A percentile compares a stretch with the other conserved stretches of the same genome.
phyloP scores from a whole-genome alignment of 2,113 vertebrate genomes.

The Laticauda colubrina region DNA sequence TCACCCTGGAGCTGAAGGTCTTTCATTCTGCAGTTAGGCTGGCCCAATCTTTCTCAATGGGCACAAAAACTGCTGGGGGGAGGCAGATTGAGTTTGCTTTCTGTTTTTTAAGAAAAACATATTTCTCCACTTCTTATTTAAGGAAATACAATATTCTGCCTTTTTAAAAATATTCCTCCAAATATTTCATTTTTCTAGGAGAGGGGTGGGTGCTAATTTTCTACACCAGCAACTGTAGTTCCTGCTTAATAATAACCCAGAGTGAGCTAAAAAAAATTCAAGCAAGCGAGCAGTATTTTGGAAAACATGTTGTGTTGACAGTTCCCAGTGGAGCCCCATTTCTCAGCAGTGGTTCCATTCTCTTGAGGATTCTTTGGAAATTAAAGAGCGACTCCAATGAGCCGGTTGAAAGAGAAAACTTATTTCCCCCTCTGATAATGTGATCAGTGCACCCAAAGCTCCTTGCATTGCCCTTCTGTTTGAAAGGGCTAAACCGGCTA shows the following conservation, averaged over 20 bases:
- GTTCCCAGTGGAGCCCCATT: neutral
- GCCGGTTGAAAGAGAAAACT: neutral
- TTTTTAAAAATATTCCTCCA: too few relatives aligned
- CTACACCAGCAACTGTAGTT: neutral
- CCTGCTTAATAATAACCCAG: neutral
- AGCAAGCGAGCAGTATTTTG: neutral
- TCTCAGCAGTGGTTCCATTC: rapidly evolving
- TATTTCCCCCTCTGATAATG: neutral
- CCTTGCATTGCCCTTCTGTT: neutral
- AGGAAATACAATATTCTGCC: too few relatives aligned
- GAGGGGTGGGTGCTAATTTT: too few relatives aligned
- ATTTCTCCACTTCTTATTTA: too few relatives aligned
- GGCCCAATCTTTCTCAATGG: too few relatives aligned
- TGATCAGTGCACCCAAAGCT: neutral
- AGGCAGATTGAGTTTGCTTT: too few relatives aligned
- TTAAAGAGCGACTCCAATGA: neutral
- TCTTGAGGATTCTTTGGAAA: neutral
- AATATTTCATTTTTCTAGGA: too few relatives aligned
- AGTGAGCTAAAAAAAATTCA: neutral
- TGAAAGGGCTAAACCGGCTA: neutral
- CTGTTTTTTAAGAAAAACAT: too few relatives aligned
- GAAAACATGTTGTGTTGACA: neutral
- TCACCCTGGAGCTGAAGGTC: too few relatives aligned
- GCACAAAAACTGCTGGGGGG: too few relatives aligned
- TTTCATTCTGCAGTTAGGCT: too few relatives aligned